phyloP scores from a whole-genome alignment of 2,113 vertebrate species.

The Syrrhaptes paradoxus region DNA sequence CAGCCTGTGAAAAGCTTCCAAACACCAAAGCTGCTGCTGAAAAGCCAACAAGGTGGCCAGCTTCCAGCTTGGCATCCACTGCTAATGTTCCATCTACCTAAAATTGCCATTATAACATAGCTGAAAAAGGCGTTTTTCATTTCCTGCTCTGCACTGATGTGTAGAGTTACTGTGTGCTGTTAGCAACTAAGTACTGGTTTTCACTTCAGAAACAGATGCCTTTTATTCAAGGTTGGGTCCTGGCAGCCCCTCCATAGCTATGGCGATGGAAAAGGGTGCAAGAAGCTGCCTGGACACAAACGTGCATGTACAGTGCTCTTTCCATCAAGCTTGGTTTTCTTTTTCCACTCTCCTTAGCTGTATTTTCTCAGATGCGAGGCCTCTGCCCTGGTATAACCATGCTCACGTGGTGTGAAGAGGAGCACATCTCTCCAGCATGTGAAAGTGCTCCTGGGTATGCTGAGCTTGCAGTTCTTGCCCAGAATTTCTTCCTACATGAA shows the following conservation, averaged over 20 bases:
- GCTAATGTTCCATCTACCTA: slow-evolving; percentile 52
- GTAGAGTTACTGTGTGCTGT: slow-evolving; percentile 4
- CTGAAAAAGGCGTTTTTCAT: slow-evolving; percentile 47
- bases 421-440: neutral
- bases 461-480: neutral
- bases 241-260: neutral
- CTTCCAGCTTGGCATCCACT: slow-evolving; percentile 50
- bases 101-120: slow-evolving; percentile 50
- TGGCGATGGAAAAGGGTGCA: neutral
- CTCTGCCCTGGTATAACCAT: neutral
- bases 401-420: neutral
- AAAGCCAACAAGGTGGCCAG: slow-evolving; percentile 22
- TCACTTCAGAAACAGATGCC: slow-evolving; percentile 17
- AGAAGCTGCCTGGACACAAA: neutral
- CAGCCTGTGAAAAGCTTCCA: slow-evolving; percentile 33
- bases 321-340: neutral
- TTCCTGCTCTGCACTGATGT: slow-evolving; percentile 31
- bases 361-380: neutral
- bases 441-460: neutral
- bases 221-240: slow-evolving; percentile 25
- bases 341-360: neutral
- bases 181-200: slow-evolving; percentile 14
- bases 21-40: slow-evolving; percentile 27
- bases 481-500: neutral
- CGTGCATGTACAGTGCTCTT: accelerated